phyloP scores from a whole-genome alignment of 2,113 vertebrate genomes.

The Psilopsiagon aurifrons region DNA sequence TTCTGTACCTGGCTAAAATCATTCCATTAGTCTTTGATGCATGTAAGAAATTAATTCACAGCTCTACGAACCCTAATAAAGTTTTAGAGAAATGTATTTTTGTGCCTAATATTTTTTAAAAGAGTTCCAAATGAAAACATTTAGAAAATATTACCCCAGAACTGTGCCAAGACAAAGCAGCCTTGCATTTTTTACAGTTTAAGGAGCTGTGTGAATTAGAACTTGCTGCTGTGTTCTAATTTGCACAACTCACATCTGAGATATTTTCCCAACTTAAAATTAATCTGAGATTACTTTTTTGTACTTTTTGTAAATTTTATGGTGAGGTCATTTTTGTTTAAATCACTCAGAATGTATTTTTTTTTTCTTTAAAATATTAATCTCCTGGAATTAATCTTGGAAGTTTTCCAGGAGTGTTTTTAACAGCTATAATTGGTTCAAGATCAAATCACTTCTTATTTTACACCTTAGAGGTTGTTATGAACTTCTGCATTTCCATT shows the following conservation, averaged over 20 bases:
- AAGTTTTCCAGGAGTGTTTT: not conserved
- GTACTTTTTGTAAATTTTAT: not conserved
- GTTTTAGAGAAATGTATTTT: not conserved
- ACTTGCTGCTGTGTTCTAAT: not conserved
- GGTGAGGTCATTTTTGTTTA: not conserved
- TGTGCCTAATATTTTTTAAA: not conserved
- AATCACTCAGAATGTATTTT: not conserved
- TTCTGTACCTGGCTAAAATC: not conserved
- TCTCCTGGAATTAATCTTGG: not conserved
- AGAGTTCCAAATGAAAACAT: not conserved
- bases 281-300: not conserved
- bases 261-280: not conserved
- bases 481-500: slow-evolving; percentile 42
- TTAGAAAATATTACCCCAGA: not conserved
- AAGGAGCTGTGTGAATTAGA: not conserved
- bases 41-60: not conserved
- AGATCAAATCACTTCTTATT: slow-evolving; percentile 54
- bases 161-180: not conserved
- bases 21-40: not conserved
- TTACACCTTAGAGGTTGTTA: slow-evolving; percentile 34
- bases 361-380: not conserved
- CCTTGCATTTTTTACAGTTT: not conserved
- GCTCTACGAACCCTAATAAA: not conserved
- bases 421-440: slow-evolving; percentile 21
- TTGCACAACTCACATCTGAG: not conserved